Evolutionary conservation across 2,888 invertebrate genomes (phyloP).

Genomic region (Aricia artaxerxes): DNA sequence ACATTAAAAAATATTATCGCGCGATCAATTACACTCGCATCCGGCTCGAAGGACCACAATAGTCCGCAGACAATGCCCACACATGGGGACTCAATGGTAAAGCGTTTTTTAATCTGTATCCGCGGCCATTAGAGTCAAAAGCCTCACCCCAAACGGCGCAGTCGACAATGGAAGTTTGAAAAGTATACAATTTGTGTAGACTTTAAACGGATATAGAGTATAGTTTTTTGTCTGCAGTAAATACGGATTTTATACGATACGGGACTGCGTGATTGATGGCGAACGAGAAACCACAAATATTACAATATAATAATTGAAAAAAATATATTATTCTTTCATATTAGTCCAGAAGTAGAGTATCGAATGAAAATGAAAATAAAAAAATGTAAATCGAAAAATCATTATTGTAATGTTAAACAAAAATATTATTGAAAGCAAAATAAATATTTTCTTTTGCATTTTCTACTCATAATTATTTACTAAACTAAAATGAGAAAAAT

Average conservation of each 20-base stretch:
- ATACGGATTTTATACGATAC: neutral
- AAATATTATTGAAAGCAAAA: too few species aligned
- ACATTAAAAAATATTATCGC: conserved; percentile 28
- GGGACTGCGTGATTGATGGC: neutral
- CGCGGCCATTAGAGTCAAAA: conserved; percentile 49
- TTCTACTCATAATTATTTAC: too few species aligned
- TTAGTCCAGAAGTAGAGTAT: too few species aligned
- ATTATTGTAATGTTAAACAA: too few species aligned
- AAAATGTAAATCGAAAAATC: too few species aligned
- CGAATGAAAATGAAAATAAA: too few species aligned
- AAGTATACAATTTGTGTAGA: conserved; percentile 32
- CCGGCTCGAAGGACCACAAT: conserved; percentile 36
- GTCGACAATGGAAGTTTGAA: conserved; percentile 45
- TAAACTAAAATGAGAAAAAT: too few species aligned
- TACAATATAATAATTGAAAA: neutral
- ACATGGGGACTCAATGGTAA: conserved; percentile 36
- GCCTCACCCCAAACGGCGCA: conserved; percentile 47
- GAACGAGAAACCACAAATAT: conserved; percentile 2
- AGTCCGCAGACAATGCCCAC: conserved; percentile 31
- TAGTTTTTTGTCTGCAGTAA: neutral
- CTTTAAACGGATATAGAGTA: conserved; percentile 13
- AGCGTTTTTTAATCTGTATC: conserved; percentile 43
- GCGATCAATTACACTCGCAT: conserved; percentile 37
- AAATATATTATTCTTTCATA: neutral
- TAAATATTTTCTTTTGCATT: too few species aligned